These are phyloP conservation scores for Trachymyrmex septentrionalis DNA, from an alignment of 1,140 invertebrate species.

Conservation along the genomic window DNA sequence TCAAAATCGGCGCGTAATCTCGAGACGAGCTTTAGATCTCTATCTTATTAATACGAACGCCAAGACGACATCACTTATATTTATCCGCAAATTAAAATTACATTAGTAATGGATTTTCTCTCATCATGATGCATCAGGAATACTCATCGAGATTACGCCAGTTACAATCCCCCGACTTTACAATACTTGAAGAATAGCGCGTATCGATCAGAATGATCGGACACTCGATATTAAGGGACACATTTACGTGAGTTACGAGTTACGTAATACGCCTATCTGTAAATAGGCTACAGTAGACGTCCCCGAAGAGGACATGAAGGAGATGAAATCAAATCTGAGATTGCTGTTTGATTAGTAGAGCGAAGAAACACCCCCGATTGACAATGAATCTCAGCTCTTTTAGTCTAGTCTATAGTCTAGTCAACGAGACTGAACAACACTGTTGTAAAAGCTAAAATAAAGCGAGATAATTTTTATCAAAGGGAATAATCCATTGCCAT, in stretches of 20 bases:
- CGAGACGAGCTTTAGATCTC: not conserved
- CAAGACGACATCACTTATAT: not conserved
- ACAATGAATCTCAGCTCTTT: slow-evolving; percentile 10
- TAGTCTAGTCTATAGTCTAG: not conserved
- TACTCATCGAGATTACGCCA: not conserved
- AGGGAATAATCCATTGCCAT: not conserved
- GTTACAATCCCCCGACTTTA: not conserved
- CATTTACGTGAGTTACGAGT: slow-evolving; percentile 22
- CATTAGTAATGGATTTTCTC: not conserved
- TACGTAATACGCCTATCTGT: slow-evolving; percentile 56
- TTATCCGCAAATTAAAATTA: not conserved
- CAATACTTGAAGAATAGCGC: not conserved
- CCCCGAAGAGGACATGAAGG: not conserved
- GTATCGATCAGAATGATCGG: not conserved
- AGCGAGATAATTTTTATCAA: slow-evolving; percentile 17
- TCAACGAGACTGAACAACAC: slow-evolving; percentile 22
- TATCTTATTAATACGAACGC: not conserved
- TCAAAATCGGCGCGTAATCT: not conserved
- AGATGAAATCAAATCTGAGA: slow-evolving; percentile 15
- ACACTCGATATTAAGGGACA: not conserved
- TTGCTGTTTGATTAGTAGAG: slow-evolving; percentile 34
- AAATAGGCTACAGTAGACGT: slow-evolving; percentile 16
- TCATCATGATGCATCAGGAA: not conserved
- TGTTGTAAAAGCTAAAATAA: slow-evolving; percentile 19
- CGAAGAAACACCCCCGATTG: not conserved